Evolutionary conservation across 2,797 vertebrate genomes (phyloP), one percentile per base, ranked within the genome.

Genomic region (Babyrousa celebensis): DNA sequence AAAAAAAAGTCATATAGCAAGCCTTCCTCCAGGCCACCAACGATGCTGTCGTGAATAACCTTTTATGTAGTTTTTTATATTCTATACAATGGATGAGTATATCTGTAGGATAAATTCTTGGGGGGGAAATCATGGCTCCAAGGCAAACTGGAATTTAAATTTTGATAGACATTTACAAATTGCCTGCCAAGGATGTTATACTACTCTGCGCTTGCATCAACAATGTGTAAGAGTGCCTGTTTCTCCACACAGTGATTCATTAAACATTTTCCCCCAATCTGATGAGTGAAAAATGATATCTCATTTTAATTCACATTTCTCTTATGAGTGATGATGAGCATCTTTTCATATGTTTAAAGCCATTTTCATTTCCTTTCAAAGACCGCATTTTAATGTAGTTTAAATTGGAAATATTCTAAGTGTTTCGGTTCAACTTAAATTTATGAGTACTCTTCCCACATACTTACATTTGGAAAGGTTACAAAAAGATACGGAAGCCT

Each of bases 311-410:
- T 96, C 89, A 58, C 63, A 79, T 94, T 94, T 94, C 65, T 94
- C 67, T 71, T 96, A 36, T 52, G 96, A 82, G 52, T 94, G 87
- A 95, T 65, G 89, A 82, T 91, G 86, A 93, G 79, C 94, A 95
- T 96, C 94, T 95, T 97, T 97, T 96, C 89, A 85, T 92, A 91
- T 91, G 87, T 92, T 96, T 97, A 82, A 95, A 97, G 58, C 54
- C 92, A 90, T 97, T 97, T 97, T 93, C 68, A 95, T 97, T 97
- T 97, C 96, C 96, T 97, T 84, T 93, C 77, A 93, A 92, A 97
- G 93, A 94, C 96, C 96, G 88, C 86, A 97, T 92, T 96, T 97
- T 96, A 98, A 96, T 95, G 94, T 97, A 80, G 95, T 97, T 93
- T 60, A 95, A 92, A 94, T 95, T 62, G 29, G 93, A 77, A 62